phyloP scores from a whole-genome alignment of 2,797 vertebrate genomes.

The Sarcophilus harrisii region DNA sequence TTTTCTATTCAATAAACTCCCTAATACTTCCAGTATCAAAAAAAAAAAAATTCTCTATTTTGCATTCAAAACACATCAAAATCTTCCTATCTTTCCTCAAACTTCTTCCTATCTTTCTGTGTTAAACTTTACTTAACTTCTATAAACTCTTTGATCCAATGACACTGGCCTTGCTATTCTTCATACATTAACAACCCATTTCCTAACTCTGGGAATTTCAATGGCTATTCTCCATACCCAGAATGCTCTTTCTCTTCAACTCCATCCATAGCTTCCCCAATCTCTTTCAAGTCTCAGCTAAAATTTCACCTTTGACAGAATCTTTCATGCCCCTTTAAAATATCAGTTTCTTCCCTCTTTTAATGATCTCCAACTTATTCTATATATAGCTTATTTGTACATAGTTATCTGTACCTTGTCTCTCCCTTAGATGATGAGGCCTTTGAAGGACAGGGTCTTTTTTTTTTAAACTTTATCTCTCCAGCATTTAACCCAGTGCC shows the following conservation, averaged over 20 bases:
- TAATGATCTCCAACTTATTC: neutral
- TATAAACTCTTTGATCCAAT: neutral
- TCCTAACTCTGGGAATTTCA: neutral
- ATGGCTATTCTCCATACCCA: neutral
- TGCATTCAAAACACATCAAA: neutral
- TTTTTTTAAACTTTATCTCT: neutral
- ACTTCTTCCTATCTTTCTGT: neutral
- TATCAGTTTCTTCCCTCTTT: neutral
- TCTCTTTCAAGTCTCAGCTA: neutral
- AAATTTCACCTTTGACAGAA: neutral
- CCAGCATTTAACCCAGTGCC: neutral
- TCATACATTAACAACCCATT: neutral
- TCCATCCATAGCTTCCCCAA: neutral
- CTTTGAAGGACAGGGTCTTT: neutral
- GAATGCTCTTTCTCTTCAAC: neutral
- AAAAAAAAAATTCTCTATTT: neutral
- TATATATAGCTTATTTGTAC: neutral
- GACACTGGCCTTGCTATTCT: neutral
- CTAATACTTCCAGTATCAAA: neutral
- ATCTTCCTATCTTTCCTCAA: neutral
- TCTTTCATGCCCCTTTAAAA: neutral
- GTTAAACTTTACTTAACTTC: neutral
- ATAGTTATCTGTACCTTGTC: neutral
- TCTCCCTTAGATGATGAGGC: neutral
- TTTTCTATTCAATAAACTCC: neutral